Evolutionary conservation across 2,113 vertebrate species (phyloP), one percentile per base, ranked within the genome.

Genomic region (Sinocyclocheilus maitianheensis): DNA sequence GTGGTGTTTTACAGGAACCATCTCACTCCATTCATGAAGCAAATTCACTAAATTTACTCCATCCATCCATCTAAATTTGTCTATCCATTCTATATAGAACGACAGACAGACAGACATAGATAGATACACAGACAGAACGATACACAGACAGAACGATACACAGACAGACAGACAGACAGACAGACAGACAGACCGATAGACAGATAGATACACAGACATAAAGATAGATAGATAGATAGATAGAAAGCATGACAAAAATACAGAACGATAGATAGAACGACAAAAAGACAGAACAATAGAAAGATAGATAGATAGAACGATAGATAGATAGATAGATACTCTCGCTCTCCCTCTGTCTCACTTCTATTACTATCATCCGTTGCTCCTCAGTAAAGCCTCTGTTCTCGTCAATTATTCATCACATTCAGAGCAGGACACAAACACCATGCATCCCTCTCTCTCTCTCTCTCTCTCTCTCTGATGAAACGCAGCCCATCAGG

Each of bases 401-500:
- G 93, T 90, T 87, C 91, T 91, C 87, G 89, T 94, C 89, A 94
- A 94, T 94, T 93, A 94, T 94, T 94, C 92, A 93, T 93, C 89
- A 85, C 85, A 77, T 89, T 87, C 87, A 92, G 90, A 90, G 90
- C 91, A 90, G 89, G 55, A 60, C 63, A 72, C 24, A 40, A 16
- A 85, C 26, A 24, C 18, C 75, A 69, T 5, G 1, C 6, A 22
- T 8, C 12, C 3, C 11, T 48, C 43, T 13, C 11, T 46, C 53
- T n/a, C 26, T 58, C 30, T 58, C 18, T 78, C 77, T 40, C 30
- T 48, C 11, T 48, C 10, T 48, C 46, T 48, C 46, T 48, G 12
- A 43, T 46, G 37, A 74, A n/a, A n/a, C 10, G 20, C 71, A 74
- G 71, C 40, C 37, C 72, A 75, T 75, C 80, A 51, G 58, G 22